These are phyloP conservation scores for Perodicticus potto DNA, from an alignment of 2,797 vertebrate genomes.

Conservation along the genomic window DNA sequence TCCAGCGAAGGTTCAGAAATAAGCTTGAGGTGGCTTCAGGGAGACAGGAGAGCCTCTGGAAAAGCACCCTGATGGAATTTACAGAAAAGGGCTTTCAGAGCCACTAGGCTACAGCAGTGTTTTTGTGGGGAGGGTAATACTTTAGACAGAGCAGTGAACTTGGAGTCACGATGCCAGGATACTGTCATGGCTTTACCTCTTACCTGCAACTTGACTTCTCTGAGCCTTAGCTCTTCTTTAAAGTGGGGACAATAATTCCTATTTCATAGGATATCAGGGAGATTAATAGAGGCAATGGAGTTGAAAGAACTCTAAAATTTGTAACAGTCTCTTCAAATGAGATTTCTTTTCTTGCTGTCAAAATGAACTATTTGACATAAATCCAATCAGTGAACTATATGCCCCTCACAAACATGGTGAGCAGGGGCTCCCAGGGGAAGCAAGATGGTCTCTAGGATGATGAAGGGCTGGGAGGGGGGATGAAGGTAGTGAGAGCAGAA, in stretches of 20 bases:
- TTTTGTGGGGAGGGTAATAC: not conserved
- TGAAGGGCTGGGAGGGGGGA: not conserved
- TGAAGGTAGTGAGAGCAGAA: not conserved
- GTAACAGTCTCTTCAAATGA: not conserved
- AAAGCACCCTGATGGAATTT: not conserved
- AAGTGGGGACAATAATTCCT: not conserved
- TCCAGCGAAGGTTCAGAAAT: not conserved
- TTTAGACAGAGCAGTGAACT: not conserved
- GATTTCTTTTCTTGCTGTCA: not conserved
- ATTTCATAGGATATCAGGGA: not conserved
- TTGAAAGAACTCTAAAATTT: constrained; percentile 37
- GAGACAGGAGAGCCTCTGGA: not conserved
- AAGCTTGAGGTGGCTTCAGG: not conserved
- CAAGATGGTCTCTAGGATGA: not conserved
- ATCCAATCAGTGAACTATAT: not conserved
- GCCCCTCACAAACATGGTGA: not conserved
- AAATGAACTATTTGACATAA: not conserved
- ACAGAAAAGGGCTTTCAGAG: not conserved
- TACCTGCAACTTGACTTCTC: not conserved
- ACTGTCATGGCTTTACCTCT: not conserved
- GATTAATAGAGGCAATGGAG: not conserved
- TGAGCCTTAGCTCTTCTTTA: not conserved
- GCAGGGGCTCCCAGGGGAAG: not conserved
- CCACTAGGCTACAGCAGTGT: not conserved
- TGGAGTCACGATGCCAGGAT: not conserved